phyloP scores from a whole-genome alignment of 2,113 vertebrate species.

The Periophthalmodon schlosseri region DNA sequence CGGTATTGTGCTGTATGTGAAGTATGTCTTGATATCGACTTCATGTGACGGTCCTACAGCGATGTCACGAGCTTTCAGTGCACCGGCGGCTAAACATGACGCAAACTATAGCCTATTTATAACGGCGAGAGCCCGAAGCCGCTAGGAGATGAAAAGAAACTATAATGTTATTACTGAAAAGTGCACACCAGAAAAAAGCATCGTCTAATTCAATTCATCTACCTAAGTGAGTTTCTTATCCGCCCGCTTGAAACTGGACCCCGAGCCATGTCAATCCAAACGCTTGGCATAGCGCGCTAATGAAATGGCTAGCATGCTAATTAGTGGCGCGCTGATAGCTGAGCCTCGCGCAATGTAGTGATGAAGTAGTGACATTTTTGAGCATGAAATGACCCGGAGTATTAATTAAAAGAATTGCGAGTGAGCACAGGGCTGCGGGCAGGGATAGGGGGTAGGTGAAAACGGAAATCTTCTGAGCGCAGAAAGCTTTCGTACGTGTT shows the following conservation, averaged over 20 bases:
- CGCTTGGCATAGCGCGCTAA: neutral
- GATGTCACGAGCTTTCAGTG: conserved; percentile 2
- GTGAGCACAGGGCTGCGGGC: no score
- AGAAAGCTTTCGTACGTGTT: no score
- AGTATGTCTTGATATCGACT: conserved; percentile 13
- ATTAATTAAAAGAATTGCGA: no score
- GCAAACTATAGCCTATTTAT: neutral
- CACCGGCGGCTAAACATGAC: neutral
- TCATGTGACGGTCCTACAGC: conserved; percentile 38
- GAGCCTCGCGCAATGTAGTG: neutral
- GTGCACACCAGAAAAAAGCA: neutral
- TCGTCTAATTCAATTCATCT: neutral
- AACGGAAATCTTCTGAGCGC: no score
- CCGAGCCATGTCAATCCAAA: neutral
- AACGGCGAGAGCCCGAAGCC: neutral
- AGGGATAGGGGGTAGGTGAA: no score
- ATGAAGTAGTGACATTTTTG: neutral
- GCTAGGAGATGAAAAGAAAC: neutral
- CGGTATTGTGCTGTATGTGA: conserved; percentile 2
- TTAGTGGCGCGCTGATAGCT: neutral
- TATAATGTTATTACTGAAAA: neutral
- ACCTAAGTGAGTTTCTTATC: neutral
- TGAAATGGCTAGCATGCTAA: neutral
- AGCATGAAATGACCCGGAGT: no score
- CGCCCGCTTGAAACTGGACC: neutral